Evolutionary conservation across 1,140 invertebrate genomes (phyloP), one percentile per base, ranked within the genome.

Genomic region (Drosophila sp.): DNA sequence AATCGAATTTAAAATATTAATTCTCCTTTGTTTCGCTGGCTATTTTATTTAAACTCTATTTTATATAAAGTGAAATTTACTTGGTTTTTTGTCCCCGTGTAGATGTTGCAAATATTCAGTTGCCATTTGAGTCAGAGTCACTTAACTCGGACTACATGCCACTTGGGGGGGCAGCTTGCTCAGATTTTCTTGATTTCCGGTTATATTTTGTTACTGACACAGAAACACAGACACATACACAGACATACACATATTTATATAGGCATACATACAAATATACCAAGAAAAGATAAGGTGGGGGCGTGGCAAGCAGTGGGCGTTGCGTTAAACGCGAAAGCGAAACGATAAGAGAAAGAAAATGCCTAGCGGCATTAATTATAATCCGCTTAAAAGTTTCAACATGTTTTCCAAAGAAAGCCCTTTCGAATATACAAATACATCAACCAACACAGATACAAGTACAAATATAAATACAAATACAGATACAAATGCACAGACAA

Each of bases 321-420:
- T 56, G 36, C 56, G 56, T 57, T 67, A 54, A 74, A 57, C 58
- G 58, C 69, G 43, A 63, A 63, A 48, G 67, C 65, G 64, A 72
- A 84, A 72, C 77, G 76, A 70, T 74, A 69, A 57, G 78, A 76
- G 76, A 89, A 82, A 78, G 84, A 89, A 89, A 89, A 89, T 89
- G 84, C 80, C 84, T 78, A 57, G 61, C 72, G 84, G 84, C 76
- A 89, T 89, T 89, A 89, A 84, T 89, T 89, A 84, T 89, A 89
- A 89, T 79, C 83, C 76, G 84, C 84, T 89, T 89, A 89, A 89
- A 89, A 89, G 84, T 89, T 89, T 82, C 80, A 89, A 83, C 83
- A 89, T 87, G 79, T 87, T 87, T 79, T 69, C 77, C 82, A 62
- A 36, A 73, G 32, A 80, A 80, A 81, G 74, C 66, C 80, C 63